Conservation (phyloP, 2,113 vertebrate species). For the Sceloporus undulatus region DNA sequence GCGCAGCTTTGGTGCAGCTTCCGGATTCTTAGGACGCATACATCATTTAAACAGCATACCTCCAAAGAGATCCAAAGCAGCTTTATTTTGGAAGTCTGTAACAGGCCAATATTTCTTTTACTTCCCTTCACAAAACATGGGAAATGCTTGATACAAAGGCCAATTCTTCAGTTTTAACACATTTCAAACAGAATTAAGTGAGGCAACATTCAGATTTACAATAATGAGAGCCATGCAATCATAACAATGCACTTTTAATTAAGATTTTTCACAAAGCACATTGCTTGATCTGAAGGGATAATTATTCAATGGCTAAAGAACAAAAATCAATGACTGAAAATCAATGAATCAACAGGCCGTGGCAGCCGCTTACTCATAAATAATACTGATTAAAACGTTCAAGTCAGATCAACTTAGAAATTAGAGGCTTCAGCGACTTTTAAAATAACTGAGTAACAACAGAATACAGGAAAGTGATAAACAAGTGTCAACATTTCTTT, state of each 20-base stretch:
- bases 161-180: background rate
- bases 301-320: slow-evolving; percentile 36
- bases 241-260: background rate
- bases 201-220: background rate
- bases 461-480: background rate
- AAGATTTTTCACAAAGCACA: slow-evolving; percentile 68
- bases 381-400: slow-evolving; percentile 13
- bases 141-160: background rate
- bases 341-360: background rate
- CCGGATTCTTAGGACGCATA: too few species aligned
- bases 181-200: background rate
- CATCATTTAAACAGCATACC: too few species aligned
- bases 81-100: too few species aligned
- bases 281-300: slow-evolving; percentile 54
- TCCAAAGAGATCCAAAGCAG: too few species aligned
- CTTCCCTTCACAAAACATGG: slow-evolving; percentile 8
- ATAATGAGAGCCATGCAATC: background rate
- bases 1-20: too few species aligned
- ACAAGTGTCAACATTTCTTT: background rate
- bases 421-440: background rate
- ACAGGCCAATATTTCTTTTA: background rate
- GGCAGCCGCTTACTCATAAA: slow-evolving; percentile 45
- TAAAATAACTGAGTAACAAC: slow-evolving; percentile 11
- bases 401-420: slow-evolving; percentile 18
- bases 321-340: slow-evolving; percentile 16